Percentiles rank a stretch among this genome's conserved stretches.
Conservation (phyloP, 2,888 invertebrate species). For the Cosmopolites sordidus region DNA sequence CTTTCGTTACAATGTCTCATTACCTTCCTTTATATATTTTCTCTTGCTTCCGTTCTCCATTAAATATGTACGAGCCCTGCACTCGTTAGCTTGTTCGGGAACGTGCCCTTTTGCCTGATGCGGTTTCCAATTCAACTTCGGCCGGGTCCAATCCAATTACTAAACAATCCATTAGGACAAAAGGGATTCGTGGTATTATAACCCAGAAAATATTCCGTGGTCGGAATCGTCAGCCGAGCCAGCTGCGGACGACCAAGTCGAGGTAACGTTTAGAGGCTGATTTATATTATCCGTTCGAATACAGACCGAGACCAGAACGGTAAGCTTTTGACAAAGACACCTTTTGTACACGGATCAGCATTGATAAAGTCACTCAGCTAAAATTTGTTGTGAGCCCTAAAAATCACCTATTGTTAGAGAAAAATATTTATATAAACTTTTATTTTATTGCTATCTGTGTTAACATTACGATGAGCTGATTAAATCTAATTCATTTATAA, state of each 20-base stretch:
- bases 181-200: conserved; percentile 26
- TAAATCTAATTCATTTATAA: too few species aligned
- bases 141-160: conserved; percentile 29
- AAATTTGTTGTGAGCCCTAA: too few species aligned
- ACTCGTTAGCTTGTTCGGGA: conserved; percentile 17
- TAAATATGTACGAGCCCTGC: conserved; percentile 14
- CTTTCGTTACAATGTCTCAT: conserved; percentile 3
- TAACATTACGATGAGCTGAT: too few species aligned
- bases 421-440: too few species aligned
- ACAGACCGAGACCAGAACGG: too few species aligned
- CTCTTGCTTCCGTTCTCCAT: conserved; percentile 4
- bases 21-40: conserved; percentile 1
- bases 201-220: conserved; percentile 30
- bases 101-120: conserved; percentile 16
- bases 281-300: too few species aligned
- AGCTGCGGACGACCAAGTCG: conserved; percentile 11
- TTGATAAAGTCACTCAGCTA: too few species aligned
- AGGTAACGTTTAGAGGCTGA: conserved; percentile 7
- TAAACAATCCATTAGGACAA: conserved; percentile 32
- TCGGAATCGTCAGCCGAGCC: conserved; percentile 17
- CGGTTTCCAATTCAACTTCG: conserved; percentile 18
- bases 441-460: too few species aligned
- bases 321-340: too few species aligned
- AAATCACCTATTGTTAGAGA: too few species aligned
- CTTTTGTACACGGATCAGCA: too few species aligned